Base-by-base conservation (phyloP, 2,113 vertebrate species). In the Saguinus imperator region DNA sequence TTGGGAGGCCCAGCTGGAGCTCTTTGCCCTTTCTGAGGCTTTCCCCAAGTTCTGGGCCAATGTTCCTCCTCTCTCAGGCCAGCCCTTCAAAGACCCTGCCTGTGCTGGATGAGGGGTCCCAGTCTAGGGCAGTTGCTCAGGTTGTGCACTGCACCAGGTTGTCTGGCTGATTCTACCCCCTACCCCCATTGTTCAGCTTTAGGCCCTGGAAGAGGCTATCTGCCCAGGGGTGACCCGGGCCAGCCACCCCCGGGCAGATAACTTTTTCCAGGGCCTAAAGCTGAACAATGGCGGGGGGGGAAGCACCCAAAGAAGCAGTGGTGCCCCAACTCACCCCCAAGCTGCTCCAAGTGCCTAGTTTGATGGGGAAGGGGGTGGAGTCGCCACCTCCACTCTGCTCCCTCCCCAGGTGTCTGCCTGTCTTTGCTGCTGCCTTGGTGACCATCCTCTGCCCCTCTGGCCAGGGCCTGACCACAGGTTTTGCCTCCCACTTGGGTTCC, bases 21-120 rank as follows among this genome's bases (percentile, higher is more conserved):
- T 57, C 45, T 40, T 75, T 8, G 13, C 70, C 23, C 52, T n/a
- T 20, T 18, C 84, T 27, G 18, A 68, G 40, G 48, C 12, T 10
- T 35, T 73, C 79, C 23, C 13, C 20, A 10, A 1, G 29, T 50
- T 50, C 57, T 5, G 25, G 61, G 32, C 3, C 40, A 21, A 3
- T 50, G 35, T 5, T 13, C 27, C 0, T 6, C 0, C 18, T 17
- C 40, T 86, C 40, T 64, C 1, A 4, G 10, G 14, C 58, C 14
- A 85, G 45, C 0, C 37, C 35, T 29, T 73, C 58, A 37, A 35
- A 21, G 40, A 35, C 8, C 43, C 73, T 32, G 25, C 43, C 75
- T 75, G 6, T 21, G 79, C 21, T 20, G 10, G 35, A 57, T 45
- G 75, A 87, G 29, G 40, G 64, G 29, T 32, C 40, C 45, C 1